phyloP scores from a whole-genome alignment of 2,797 vertebrate genomes.

The Fundulus diaphanus region DNA sequence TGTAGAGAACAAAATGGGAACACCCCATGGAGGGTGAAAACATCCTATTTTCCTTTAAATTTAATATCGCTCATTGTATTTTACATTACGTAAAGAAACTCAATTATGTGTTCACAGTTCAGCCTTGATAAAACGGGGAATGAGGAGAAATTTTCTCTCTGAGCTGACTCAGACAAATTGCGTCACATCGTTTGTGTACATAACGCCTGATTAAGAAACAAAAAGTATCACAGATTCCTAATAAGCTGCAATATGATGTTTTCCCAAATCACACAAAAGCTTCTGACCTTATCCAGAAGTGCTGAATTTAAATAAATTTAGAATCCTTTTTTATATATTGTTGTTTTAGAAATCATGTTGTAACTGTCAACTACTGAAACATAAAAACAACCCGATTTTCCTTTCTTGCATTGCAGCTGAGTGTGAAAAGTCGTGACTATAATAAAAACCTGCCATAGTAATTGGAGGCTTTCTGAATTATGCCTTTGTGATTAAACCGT shows the following conservation, averaged over 20 bases:
- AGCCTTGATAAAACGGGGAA: not conserved
- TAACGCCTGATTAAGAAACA: not conserved
- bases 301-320: not conserved
- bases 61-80: not conserved
- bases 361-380: not conserved
- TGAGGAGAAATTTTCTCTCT: not conserved
- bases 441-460: slow-evolving; percentile 33
- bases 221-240: not conserved
- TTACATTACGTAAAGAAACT: not conserved
- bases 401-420: not conserved
- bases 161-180: not conserved
- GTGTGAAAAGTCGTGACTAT: not conserved
- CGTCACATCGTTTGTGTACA: not conserved
- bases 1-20: not conserved
- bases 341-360: not conserved
- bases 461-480: slow-evolving; percentile 30
- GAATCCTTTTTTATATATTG: not conserved
- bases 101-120: not conserved
- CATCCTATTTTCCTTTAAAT: not conserved
- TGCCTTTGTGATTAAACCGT: slow-evolving; percentile 20
- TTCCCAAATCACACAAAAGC: not conserved
- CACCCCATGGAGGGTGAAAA: not conserved
- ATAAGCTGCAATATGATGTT: not conserved
- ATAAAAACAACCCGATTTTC: slow-evolving; percentile 2
- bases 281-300: not conserved